phyloP scores from a whole-genome alignment of 2,888 invertebrate genomes.

The Apantesis nais region DNA sequence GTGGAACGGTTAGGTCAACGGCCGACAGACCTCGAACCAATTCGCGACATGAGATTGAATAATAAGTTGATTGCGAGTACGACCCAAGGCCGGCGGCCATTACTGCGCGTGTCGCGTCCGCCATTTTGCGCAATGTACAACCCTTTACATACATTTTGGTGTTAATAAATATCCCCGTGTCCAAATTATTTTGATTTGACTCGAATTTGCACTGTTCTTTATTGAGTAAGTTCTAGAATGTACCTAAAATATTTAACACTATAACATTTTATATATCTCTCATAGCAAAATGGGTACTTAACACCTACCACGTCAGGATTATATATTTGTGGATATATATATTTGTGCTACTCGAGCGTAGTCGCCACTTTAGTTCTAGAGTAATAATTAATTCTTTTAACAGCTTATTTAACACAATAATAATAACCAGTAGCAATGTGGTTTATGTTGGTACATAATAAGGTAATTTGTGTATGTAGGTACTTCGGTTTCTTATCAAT shows the following conservation, averaged over 20 bases:
- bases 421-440: not conserved
- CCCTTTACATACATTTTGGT: slow-evolving; percentile 56
- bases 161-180: slow-evolving; percentile 54
- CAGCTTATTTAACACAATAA: not conserved
- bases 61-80: slow-evolving; percentile 83
- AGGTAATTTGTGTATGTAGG: slow-evolving; percentile 3
- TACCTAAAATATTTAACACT: too few species aligned
- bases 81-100: slow-evolving; percentile 81
- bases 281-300: not conserved
- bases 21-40: slow-evolving; percentile 82
- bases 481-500: not conserved
- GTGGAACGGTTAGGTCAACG: slow-evolving; percentile 74
- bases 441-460: not conserved
- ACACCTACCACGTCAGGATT: not conserved
- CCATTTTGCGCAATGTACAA: slow-evolving; percentile 74
- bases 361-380: not conserved
- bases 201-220: slow-evolving; percentile 18
- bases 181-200: slow-evolving; percentile 53
- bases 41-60: slow-evolving; percentile 86
- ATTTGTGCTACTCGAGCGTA: not conserved
- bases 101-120: slow-evolving; percentile 68
- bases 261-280: not conserved
- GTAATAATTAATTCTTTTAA: slow-evolving; percentile 1
- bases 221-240: not conserved
- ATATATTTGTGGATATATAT: too few species aligned